Evolutionary conservation across 2,113 vertebrate genomes (phyloP), one percentile per base, ranked within the genome.

Genomic region (Sardina pilchardus): DNA sequence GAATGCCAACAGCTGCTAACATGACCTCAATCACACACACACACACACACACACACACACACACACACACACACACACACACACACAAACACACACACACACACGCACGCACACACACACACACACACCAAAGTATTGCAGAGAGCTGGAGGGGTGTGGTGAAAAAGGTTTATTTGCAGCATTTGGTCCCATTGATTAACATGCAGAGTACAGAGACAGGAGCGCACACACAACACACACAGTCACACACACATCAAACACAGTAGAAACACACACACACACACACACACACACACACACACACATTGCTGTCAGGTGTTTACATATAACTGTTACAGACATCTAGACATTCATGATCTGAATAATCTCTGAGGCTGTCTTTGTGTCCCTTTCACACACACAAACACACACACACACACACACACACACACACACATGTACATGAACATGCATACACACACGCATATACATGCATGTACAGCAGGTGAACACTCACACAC

Each of bases 1-100:
- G 85, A 81, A 88, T 84, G 86, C 50, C 86, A 90, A 84, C 88
- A 90, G 88, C 88, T 90, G 89, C 83, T 45, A 45, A 81, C 82
- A 87, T 50, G 83, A 59, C 24, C 21, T 59, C 56, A 24, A 4
- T n/a, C 56, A n/a, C 21, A n/a, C 21, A n/a, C 56, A n/a, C 24
- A n/a, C 56, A 21, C 56, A 56, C 53, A 56, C 17, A 59, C 56
- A 59, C 24, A 6, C 56, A 59, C 7, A 59, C 56, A 59, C 56
- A 59, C 56, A 59, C 56, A 24, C 56, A 59, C 56, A 59, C 50
- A 53, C 16, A 17, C 50, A 53, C 50, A 19, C 56, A 59, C 56
- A 6, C 47, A 48, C 47, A 1, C 47, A 48, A 3, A 4, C 47
- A 48, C n/a, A 48, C 47, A 48, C 47, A 16, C 47, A 16, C 47